A percentile compares a stretch with the other conserved stretches of the same genome.
phyloP scores from a whole-genome alignment of 2,888 invertebrate genomes.

The Cotesia congregata region DNA sequence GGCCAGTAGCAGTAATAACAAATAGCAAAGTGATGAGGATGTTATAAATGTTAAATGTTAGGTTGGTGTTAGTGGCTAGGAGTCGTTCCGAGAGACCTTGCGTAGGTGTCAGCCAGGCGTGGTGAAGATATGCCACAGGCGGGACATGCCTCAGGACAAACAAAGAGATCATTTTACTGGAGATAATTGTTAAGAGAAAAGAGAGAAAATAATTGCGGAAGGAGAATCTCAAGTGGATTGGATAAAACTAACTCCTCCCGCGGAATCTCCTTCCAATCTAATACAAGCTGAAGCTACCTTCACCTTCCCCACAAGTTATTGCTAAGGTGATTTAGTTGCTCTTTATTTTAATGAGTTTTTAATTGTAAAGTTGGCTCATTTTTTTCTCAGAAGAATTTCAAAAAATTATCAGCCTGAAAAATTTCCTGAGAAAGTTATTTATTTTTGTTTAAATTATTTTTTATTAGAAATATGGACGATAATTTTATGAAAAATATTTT shows the following conservation, averaged over 20 bases:
- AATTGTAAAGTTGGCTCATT: too few relatives aligned
- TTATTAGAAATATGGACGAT: too few relatives aligned
- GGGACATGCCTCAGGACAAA: conserved; percentile 41
- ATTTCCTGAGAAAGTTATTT: too few relatives aligned
- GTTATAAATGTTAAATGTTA: too few relatives aligned
- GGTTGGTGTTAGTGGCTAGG: not conserved
- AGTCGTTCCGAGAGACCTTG: conserved; percentile 22
- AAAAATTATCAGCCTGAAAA: too few relatives aligned
- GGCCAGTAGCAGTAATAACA: conserved; percentile 18
- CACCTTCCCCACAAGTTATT: too few relatives aligned
- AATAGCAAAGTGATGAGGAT: too few relatives aligned
- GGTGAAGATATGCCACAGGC: conserved; percentile 47
- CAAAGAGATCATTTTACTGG: conserved; percentile 32
- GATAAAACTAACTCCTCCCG: conserved; percentile 68
- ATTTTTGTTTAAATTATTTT: too few relatives aligned
- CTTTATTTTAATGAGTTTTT: too few relatives aligned
- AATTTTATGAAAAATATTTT: too few relatives aligned
- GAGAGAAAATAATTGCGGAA: conserved; percentile 47
- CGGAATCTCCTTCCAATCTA: conserved; percentile 62
- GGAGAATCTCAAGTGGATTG: conserved; percentile 64
- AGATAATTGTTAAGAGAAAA: conserved; percentile 46
- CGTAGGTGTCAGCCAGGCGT: conserved; percentile 54
- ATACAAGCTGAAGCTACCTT: conserved; percentile 66
- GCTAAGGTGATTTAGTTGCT: too few relatives aligned
- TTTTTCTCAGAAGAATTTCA: too few relatives aligned